Percentiles rank a stretch among this genome's conserved stretches.
phyloP scores from a whole-genome alignment of 2,113 vertebrate species.

The Prionailurus bengalensis region DNA sequence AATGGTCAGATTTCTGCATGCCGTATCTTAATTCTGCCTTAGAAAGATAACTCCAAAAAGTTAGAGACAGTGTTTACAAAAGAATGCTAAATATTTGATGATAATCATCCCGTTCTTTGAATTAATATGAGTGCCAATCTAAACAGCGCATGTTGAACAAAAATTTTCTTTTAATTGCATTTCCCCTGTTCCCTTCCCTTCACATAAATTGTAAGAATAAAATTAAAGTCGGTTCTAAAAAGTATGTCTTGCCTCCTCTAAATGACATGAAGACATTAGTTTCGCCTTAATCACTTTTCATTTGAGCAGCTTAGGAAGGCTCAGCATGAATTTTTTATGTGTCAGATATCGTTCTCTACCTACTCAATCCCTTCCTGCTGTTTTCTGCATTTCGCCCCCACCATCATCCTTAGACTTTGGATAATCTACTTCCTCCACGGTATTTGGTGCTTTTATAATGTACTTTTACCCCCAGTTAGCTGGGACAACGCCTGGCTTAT shows the following conservation, averaged over 20 bases:
- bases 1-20: constrained; percentile 67
- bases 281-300: constrained; percentile 81
- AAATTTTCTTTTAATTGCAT: constrained; percentile 80
- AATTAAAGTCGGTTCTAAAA: constrained; percentile 74
- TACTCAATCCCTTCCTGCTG: constrained; percentile 34
- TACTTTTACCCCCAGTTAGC: background rate
- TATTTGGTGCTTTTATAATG: constrained; percentile 2
- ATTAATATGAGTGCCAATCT: constrained; percentile 74
- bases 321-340: constrained; percentile 77
- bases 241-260: constrained; percentile 67
- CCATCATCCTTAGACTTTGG: constrained; percentile 10
- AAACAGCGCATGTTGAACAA: constrained; percentile 69
- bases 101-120: constrained; percentile 72
- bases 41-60: constrained; percentile 73
- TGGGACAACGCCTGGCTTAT: background rate
- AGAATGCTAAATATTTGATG: constrained; percentile 82
- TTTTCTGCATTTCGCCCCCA: constrained; percentile 9
- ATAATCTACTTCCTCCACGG: constrained; percentile 29
- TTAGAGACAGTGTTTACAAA: constrained; percentile 74
- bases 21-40: constrained; percentile 71
- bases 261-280: constrained; percentile 80
- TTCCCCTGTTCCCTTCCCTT: constrained; percentile 64
- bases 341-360: constrained; percentile 60
- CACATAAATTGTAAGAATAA: constrained; percentile 77
- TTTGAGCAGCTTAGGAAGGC: constrained; percentile 70